A percentile compares a stretch with the other conserved stretches of the same genome.
phyloP scores from a whole-genome alignment of 2,113 vertebrate genomes.

The Mesoclemmys tuberculata region DNA sequence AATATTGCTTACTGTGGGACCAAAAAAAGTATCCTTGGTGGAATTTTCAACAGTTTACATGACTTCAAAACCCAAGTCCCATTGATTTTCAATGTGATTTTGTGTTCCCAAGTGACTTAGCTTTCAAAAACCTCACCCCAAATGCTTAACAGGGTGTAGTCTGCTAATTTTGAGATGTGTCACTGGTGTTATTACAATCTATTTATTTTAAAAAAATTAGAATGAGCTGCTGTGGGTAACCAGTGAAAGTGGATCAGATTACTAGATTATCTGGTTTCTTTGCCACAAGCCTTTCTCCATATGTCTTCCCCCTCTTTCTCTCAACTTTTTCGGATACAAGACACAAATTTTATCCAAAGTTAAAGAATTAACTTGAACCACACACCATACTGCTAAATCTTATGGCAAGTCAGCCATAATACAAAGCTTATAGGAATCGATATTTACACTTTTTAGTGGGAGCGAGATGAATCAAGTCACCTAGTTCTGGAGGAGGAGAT shows the following conservation, averaged over 20 bases:
- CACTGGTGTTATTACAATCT: background rate
- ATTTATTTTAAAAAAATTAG: background rate
- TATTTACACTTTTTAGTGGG: background rate
- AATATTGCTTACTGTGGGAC: background rate
- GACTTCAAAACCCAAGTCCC: background rate
- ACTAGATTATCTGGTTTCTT: background rate
- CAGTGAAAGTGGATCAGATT: background rate
- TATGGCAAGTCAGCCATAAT: background rate
- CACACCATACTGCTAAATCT: background rate
- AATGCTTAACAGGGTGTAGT: background rate
- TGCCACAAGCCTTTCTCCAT: no score
- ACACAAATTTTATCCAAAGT: background rate
- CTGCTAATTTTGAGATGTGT: background rate
- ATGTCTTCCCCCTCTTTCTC: background rate
- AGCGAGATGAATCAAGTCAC: background rate
- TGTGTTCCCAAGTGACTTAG: background rate
- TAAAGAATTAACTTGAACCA: background rate
- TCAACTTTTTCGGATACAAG: background rate
- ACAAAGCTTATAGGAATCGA: background rate
- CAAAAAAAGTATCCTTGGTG: background rate
- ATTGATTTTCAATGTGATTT: background rate
- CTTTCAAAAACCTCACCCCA: rapidly evolving
- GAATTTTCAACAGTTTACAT: background rate
- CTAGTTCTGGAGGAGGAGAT: background rate
- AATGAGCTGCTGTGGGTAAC: background rate